Percentiles rank a stretch among this genome's conserved stretches.
These are phyloP conservation scores for Octonoba sinensis DNA, from an alignment of 2,888 invertebrate genomes.

Conservation along the genomic window DNA sequence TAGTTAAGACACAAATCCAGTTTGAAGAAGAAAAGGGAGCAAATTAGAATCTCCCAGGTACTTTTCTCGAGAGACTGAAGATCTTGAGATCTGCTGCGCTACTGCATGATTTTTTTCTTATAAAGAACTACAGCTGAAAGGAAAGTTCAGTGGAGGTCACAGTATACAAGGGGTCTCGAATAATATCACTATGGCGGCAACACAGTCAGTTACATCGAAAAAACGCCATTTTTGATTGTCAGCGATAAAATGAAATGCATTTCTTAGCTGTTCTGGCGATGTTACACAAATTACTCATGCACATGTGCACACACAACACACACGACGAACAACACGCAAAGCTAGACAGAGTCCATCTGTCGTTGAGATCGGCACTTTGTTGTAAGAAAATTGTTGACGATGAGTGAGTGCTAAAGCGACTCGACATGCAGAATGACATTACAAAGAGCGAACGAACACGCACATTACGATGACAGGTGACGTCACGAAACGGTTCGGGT, in stretches of 20 bases:
- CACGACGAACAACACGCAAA: slow-evolving; percentile 30
- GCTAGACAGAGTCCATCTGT: slow-evolving; percentile 34
- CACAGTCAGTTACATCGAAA: slow-evolving; percentile 50
- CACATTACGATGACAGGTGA: slow-evolving; percentile 37
- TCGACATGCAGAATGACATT: slow-evolving; percentile 21
- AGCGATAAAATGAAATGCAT: slow-evolving; percentile 48
- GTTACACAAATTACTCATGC: too few relatives aligned
- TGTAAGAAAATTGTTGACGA: slow-evolving; percentile 61
- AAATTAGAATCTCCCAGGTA: too few relatives aligned
- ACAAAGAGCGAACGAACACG: background rate
- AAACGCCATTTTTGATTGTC: slow-evolving; percentile 59
- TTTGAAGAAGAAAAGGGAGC: too few relatives aligned
- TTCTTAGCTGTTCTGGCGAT: background rate
- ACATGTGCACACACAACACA: too few relatives aligned
- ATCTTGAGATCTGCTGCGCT: too few relatives aligned
- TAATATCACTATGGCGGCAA: slow-evolving; percentile 55
- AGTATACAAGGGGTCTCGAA: too few relatives aligned
- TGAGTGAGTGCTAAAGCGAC: slow-evolving; percentile 59
- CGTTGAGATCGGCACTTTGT: slow-evolving; percentile 60
- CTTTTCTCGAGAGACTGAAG: too few relatives aligned
- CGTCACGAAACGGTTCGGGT: too few relatives aligned
- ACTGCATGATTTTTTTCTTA: too few relatives aligned
- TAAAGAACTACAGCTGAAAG: too few relatives aligned
- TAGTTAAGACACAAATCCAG: too few relatives aligned
- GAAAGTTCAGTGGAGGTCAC: too few relatives aligned